phyloP scores from a whole-genome alignment of 2,797 vertebrate species.

The Notamacropus eugenii region DNA sequence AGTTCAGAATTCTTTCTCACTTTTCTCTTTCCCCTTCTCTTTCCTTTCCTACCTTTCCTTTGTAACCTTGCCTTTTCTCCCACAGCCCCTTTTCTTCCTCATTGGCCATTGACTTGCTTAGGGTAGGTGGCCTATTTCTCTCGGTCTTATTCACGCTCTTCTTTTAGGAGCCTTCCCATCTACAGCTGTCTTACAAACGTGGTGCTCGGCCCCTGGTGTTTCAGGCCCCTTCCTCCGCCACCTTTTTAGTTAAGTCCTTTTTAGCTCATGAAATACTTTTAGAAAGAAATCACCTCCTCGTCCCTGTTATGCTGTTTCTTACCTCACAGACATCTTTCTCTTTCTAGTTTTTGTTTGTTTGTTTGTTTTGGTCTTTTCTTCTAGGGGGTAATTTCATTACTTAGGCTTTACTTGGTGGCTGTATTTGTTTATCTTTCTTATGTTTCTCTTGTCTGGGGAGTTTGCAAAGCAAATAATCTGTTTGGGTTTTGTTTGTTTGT shows the following conservation, averaged over 20 bases:
- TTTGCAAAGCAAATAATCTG: background rate
- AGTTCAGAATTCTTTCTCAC: background rate
- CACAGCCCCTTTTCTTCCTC: background rate
- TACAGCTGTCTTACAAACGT: background rate
- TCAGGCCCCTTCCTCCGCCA: background rate
- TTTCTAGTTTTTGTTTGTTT: background rate
- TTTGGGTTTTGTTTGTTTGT: conserved; percentile 1
- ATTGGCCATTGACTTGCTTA: background rate
- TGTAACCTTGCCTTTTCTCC: background rate
- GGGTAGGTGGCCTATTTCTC: background rate
- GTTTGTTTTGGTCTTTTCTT: background rate
- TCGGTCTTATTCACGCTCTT: background rate
- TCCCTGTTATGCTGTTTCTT: background rate
- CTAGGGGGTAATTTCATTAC: background rate
- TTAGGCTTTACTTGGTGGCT: background rate
- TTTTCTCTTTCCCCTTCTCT: background rate
- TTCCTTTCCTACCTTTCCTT: background rate
- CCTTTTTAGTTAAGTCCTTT: background rate
- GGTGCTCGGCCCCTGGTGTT: background rate
- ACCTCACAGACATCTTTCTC: background rate
- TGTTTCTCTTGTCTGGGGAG: background rate
- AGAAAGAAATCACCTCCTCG: background rate
- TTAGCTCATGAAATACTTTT: background rate
- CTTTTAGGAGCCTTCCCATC: background rate
- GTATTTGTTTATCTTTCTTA: background rate